A percentile compares a stretch with the other conserved stretches of the same genome.
Evolutionary conservation across 2,113 vertebrate genomes (phyloP).

Genomic region (Perca schrenkii): DNA sequence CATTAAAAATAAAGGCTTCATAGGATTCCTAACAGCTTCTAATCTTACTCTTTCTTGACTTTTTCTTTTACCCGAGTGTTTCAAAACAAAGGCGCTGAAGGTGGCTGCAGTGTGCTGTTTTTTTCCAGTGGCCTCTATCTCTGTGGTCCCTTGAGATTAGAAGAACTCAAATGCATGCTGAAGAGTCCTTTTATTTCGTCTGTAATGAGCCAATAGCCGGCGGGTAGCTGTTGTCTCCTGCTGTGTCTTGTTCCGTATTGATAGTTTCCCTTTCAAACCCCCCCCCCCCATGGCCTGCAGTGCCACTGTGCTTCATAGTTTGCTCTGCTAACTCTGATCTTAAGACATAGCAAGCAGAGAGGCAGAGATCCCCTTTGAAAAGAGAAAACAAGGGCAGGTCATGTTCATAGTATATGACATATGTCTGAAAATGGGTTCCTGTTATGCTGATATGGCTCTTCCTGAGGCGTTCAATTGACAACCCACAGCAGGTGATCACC

Average conservation of each 20-base stretch:
- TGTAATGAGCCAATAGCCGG: conserved; percentile 73
- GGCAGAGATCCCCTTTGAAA: conserved; percentile 59
- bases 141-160: conserved; percentile 44
- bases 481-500: conserved; percentile 73
- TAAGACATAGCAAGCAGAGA: conserved; percentile 55
- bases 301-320: conserved; percentile 56
- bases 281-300: conserved; percentile 38
- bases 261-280: conserved; percentile 75
- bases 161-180: conserved; percentile 55
- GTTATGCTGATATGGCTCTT: conserved; percentile 72
- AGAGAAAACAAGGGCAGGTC: conserved; percentile 58
- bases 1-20: conserved; percentile 27
- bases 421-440: conserved; percentile 70
- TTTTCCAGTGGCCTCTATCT: conserved; percentile 22
- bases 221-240: conserved; percentile 71
- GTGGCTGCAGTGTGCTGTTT: conserved; percentile 24
- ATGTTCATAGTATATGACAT: conserved; percentile 67
- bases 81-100: conserved; percentile 15
- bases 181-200: conserved; percentile 69
- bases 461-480: conserved; percentile 75
- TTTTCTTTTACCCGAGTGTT: conserved; percentile 20
- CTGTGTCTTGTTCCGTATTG: conserved; percentile 68
- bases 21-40: conserved; percentile 4
- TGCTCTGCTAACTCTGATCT: conserved; percentile 68
- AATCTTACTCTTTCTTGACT: conserved; percentile 20